Evolutionary conservation across 2,113 vertebrate genomes (phyloP), one percentile per base, ranked within the genome.

Genomic region (Dolichotis patagonum): DNA sequence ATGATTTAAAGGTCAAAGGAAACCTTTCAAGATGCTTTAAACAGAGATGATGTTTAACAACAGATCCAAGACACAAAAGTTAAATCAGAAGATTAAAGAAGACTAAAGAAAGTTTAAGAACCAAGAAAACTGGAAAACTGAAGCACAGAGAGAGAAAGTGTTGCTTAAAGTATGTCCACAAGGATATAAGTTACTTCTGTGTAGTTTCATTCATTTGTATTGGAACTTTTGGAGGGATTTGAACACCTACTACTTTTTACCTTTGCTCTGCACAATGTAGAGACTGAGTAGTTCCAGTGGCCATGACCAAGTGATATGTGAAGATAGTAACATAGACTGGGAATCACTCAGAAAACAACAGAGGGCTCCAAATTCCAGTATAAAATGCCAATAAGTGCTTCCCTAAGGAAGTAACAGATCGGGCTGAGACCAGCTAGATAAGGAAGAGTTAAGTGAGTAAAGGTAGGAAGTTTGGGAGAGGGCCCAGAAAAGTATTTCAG

Each of bases 1-100:
- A 87, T 73, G 83, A 94, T 22, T 93, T 78, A 62, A 62, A 92
- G 7, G 3, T 89, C 75, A 93, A 62, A 88, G 58, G 32, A 20
- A 88, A 52, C 41, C 11, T 85, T 96, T 96, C 71, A 90, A 86
- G 84, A 83, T 87, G 28, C 16, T 93, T 96, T 91, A 56, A 93
- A 95, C 8, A 92, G 83, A 86, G 32, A 17, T 19, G 0, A 2
- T 63, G 38, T 54, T 93, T 96, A 90, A 63, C 30, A 71, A 73
- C 32, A 88, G 49, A 86, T 26, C 62, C 4, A 24, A 35, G 73
- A 65, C 38, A 94, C 67, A 83, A 95, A 94, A 85, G 32, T 81
- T 73, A 62, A 96, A 78, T 49, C 75, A 78, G 43, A 49, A 32
- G 26, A 32, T 49, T 49, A 78, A 77, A 5, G 14, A 46, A 14